Evolutionary conservation across 30 jellyfish, hydroid and myxozoan species (phyloP), one percentile per base, ranked within the genome.

Genomic region (Aurelia sp.): DNA sequence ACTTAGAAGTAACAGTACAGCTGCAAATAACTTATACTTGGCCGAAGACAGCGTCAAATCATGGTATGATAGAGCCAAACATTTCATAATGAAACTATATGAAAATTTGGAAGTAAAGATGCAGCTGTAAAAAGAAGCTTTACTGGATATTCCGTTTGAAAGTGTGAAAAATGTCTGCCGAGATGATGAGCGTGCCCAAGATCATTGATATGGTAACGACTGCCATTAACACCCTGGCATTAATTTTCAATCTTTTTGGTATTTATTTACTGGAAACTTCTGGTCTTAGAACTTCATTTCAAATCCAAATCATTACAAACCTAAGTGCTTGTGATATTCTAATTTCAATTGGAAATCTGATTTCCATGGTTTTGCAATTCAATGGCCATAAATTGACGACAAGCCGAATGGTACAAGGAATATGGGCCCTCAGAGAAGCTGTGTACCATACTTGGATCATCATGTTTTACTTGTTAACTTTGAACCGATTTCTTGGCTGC

Each of bases 401-500:
- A 50, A 71, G 62, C 64, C 17, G 11, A 18, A 33, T 50, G 31
- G 20, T 58, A 21, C n/a, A 13, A 21, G 63, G 23, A 17, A 20
- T 71, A 13, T 27, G 50, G 37, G 37, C 81, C 64, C 47, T 18
- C 37, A 31, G 67, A 33, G 11, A 13, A 20, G 81, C 33, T 4
- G 33, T 40, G 13, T 71, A 71, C 12, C 63, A n/a, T 40, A 40
- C 55, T 6, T 33, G 81, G 81, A 21, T 22, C 33, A 16, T 50
- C 20, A 41, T 71, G 62, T 22, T 71, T 21, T 71, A 71, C 33
- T n/a, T 71, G 31, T 13, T 71, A 60, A 71, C 81, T 40, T 4
- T 71, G 21, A 61, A 71, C 23, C 27, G 81, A 41, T 71, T 33
- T 71, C 31, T 71, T 23, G 81, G 81, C 15, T 71, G 81, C 67